Percentiles rank a stretch among this genome's conserved stretches.
Evolutionary conservation across 1,140 invertebrate genomes (phyloP).

Genomic region (Monochamus saltuarius): DNA sequence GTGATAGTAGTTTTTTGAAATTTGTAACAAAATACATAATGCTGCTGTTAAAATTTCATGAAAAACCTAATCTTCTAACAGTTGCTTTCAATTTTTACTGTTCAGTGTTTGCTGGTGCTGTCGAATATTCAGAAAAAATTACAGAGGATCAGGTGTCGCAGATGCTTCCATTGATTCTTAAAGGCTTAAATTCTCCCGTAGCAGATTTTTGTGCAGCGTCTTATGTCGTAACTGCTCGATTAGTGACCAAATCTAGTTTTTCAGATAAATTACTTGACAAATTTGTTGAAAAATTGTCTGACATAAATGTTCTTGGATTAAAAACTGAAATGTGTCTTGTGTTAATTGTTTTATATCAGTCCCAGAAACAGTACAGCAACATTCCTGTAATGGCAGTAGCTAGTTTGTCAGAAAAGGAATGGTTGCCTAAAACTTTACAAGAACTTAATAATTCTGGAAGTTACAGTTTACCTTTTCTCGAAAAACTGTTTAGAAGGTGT

Average conservation of each 20-base stretch:
- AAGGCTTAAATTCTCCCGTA: conserved; percentile 66
- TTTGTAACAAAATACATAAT: conserved; percentile 71
- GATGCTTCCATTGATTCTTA: conserved; percentile 68
- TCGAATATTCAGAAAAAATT: conserved; percentile 59
- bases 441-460: conserved; percentile 55
- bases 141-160: conserved; percentile 69
- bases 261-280: conserved; percentile 61
- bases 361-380: conserved; percentile 54
- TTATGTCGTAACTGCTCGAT: conserved; percentile 72
- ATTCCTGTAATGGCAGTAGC: conserved; percentile 57
- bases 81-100: conserved; percentile 79
- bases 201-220: conserved; percentile 70
- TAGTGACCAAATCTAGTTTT: conserved; percentile 66
- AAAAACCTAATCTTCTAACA: conserved; percentile 61
- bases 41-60: conserved; percentile 62
- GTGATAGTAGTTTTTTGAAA: conserved; percentile 69
- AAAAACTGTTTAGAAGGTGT: conserved; percentile 54
- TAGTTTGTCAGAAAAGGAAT: conserved; percentile 54
- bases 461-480: conserved; percentile 57
- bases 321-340: conserved; percentile 60
- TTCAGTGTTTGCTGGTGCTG: conserved; percentile 67
- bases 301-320: conserved; percentile 55
- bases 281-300: conserved; percentile 63
- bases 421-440: conserved; percentile 56
- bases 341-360: conserved; percentile 62